Evolutionary conservation across 2,888 invertebrate species (phyloP).

Genomic region (Catotricha subobsoleta): DNA sequence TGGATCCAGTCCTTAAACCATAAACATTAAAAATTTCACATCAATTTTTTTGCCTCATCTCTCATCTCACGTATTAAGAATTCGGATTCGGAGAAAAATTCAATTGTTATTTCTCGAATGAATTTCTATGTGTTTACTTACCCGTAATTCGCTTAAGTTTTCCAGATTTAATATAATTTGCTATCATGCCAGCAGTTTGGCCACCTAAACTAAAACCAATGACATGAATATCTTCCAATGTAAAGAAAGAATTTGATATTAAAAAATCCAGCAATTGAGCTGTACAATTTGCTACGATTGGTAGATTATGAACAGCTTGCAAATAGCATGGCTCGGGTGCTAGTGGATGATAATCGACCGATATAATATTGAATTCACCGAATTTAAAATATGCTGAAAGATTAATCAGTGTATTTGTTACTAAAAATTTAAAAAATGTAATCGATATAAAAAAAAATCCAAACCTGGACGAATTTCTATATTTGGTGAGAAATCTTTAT

Average conservation of each 20-base stretch:
- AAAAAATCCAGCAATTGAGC: conserved; percentile 39
- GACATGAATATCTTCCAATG: conserved; percentile 34
- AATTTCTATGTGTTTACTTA: conserved; percentile 15
- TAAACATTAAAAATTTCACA: neutral
- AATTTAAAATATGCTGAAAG: conserved; percentile 33
- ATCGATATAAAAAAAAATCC: neutral
- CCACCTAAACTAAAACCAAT: conserved; percentile 48
- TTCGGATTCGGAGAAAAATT: too few species aligned
- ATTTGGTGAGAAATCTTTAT: conserved; percentile 40
- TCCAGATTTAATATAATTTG: conserved; percentile 31
- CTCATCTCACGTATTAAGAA: neutral
- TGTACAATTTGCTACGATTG: conserved; percentile 39
- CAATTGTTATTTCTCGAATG: too few species aligned
- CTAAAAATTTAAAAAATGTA: neutral
- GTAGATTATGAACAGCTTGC: conserved; percentile 37
- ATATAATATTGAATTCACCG: conserved; percentile 40
- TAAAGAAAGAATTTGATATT: conserved; percentile 27
- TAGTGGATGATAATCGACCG: conserved; percentile 41
- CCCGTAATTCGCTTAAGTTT: conserved; percentile 37
- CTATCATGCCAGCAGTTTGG: conserved; percentile 37
- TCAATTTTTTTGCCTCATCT: neutral
- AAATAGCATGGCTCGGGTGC: conserved; percentile 41
- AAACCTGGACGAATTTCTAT: conserved; percentile 35
- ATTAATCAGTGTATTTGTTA: neutral
- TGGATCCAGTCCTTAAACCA: conserved; percentile 40